Base-by-base conservation (phyloP, 2,797 vertebrate genomes). In the Tachyglossus aculeatus region DNA sequence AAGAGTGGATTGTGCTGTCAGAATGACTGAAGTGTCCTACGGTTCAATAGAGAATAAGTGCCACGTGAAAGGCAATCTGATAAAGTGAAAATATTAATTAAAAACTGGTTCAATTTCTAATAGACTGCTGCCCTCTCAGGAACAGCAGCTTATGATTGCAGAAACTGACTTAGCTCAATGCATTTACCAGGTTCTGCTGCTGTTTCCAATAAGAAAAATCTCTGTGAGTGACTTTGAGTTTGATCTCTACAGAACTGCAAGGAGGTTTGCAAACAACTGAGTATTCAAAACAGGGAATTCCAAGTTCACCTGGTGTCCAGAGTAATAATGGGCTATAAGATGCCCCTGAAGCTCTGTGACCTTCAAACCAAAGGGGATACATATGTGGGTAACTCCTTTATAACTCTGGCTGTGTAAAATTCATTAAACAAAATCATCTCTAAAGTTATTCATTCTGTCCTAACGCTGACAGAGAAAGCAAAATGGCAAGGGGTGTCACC, bases 101-200 rank as follows among this genome's bases (percentile, higher is more conserved):
- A 33, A 29, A 5, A 41, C 16, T n/a, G 18, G n/a, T 32, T 22
- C 2, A 3, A 27, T 11, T 27, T 21, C 6, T 45, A 24, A 33
- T 33, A 43, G n/a, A 6, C 0, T 19, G 33, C 9, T 15, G 25
- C 18, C 14, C 12, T 50, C n/a, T n/a, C 14, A 22, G 13, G 21
- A 43, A 14, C 43, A 24, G 21, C 2, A 2, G 3, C 10, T 1
- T 5, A 3, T 14, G 29, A 7, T 1, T 11, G 4, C 14, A n/a
- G 12, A 4, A 9, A 22, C 5, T 7, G n/a, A 9, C 6, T 21
- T n/a, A 16, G n/a, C 19, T 6, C 14, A 5, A 25, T 9, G 52
- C 9, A 1, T 13, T 2, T 44, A 4, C 12, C 36, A n/a, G 19
- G 21, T 13, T 4, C 1, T 2, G 14, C 4, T 3, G 8, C 2